phyloP scores from a whole-genome alignment of 2,113 vertebrate genomes.

The Scophthalmus maximus region DNA sequence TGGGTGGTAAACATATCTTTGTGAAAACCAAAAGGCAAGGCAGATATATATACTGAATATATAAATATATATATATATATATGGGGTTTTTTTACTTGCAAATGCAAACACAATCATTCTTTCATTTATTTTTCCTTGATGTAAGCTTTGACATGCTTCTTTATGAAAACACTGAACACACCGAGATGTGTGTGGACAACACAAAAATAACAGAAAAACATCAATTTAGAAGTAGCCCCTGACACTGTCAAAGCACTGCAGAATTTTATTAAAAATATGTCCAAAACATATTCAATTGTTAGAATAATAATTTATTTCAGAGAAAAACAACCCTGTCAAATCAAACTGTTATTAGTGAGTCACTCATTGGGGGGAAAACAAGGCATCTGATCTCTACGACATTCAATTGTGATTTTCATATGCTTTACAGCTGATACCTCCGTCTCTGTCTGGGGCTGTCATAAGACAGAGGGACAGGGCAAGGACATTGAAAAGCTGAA shows the following conservation, averaged over 20 bases:
- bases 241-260: not conserved
- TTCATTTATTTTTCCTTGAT: too few relatives aligned
- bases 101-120: too few relatives aligned
- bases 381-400: not conserved
- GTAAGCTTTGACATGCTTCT: too few relatives aligned
- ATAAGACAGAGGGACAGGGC: slow-evolving; percentile 20
- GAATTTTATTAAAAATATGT: not conserved
- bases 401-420: slow-evolving; percentile 23
- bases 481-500: slow-evolving; percentile 35
- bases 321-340: not conserved
- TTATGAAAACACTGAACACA: not conserved
- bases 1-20: slow-evolving; percentile 9
- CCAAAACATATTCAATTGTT: not conserved
- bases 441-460: slow-evolving; percentile 23
- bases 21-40: not conserved
- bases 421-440: slow-evolving; percentile 22
- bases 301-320: not conserved
- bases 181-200: not conserved
- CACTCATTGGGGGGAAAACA: not conserved
- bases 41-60: too few relatives aligned
- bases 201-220: not conserved
- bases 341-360: not conserved
- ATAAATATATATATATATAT: too few relatives aligned
- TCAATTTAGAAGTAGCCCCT: not conserved
- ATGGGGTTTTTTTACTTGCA: too few relatives aligned